These are phyloP conservation scores for Tetraodon nigroviridis DNA, from an alignment of 2,113 vertebrate genomes.

Conservation along the genomic window DNA sequence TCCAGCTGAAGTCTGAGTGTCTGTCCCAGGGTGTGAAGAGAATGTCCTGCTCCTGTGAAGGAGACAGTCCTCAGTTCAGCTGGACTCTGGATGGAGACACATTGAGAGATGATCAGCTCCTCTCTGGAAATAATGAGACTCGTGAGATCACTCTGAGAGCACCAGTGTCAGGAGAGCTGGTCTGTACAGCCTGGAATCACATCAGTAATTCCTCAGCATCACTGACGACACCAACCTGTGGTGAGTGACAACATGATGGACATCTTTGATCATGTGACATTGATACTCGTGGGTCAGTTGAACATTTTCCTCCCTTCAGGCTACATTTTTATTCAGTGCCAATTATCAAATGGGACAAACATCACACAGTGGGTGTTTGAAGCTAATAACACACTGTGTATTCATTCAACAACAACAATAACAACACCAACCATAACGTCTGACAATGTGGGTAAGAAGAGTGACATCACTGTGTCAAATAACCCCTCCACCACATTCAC, in stretches of 20 bases:
- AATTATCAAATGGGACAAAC: slow-evolving; percentile 32
- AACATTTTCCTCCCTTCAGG: not conserved
- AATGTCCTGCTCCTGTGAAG: slow-evolving; percentile 47
- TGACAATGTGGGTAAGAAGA: slow-evolving; percentile 39
- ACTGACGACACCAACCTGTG: slow-evolving; percentile 2
- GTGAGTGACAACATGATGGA: slow-evolving; percentile 34
- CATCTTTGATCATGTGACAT: not conserved
- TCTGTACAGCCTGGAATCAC: slow-evolving; percentile 46
- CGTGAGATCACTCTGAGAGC: slow-evolving; percentile 45
- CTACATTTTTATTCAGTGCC: slow-evolving; percentile 35
- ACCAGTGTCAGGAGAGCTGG: slow-evolving; percentile 34
- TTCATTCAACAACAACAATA: not conserved
- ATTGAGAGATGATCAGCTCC: slow-evolving; percentile 20
- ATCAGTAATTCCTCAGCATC: slow-evolving; percentile 11
- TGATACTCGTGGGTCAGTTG: not conserved
- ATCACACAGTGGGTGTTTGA: slow-evolving; percentile 36
- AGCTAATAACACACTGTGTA: slow-evolving; percentile 29
- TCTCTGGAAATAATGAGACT: slow-evolving; percentile 7
- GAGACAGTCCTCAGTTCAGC: slow-evolving; percentile 47
- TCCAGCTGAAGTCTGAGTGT: slow-evolving; percentile 40
- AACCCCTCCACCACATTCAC: slow-evolving; percentile 13
- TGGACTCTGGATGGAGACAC: slow-evolving; percentile 48
- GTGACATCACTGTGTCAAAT: not conserved
- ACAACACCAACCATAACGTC: not conserved
- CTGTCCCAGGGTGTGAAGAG: slow-evolving; percentile 33